Evolutionary conservation across 1,140 invertebrate species (phyloP).

Genomic region (Pogonognathellus flavescens): DNA sequence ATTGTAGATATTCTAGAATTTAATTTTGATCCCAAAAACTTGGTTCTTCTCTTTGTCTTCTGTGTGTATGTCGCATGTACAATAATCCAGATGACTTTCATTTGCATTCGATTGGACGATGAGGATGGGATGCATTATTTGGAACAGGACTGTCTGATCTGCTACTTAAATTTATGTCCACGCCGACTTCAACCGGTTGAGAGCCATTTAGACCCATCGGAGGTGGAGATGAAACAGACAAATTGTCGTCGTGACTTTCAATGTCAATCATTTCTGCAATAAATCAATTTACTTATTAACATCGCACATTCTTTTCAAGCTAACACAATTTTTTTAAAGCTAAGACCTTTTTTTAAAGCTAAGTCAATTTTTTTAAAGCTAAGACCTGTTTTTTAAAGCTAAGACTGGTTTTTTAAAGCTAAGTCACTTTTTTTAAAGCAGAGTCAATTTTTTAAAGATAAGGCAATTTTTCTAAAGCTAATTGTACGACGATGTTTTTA

Average conservation of each 20-base stretch:
- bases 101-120: constrained; percentile 55
- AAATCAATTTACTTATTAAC: constrained; percentile 10
- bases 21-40: constrained; percentile 21
- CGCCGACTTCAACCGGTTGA: constrained; percentile 51
- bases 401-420: too few relatives aligned
- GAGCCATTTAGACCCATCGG: constrained; percentile 5
- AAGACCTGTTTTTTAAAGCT: too few relatives aligned
- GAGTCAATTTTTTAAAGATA: too few relatives aligned
- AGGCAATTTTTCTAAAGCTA: too few relatives aligned
- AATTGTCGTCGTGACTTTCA: constrained; percentile 61
- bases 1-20: background rate
- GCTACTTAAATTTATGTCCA: constrained; percentile 61
- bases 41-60: background rate
- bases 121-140: constrained; percentile 23
- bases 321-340: background rate
- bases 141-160: background rate
- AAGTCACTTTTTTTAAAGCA: too few relatives aligned
- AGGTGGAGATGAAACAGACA: constrained; percentile 47
- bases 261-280: constrained; percentile 66
- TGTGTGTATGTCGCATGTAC: background rate
- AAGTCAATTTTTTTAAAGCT: too few relatives aligned
- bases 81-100: background rate
- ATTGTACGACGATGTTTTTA: too few relatives aligned
- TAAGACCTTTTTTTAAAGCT: too few relatives aligned
- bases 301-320: too few relatives aligned